Evolutionary conservation across 2,113 vertebrate genomes (phyloP), one percentile per base, ranked within the genome.

Genomic region (Hystrix brachyura): DNA sequence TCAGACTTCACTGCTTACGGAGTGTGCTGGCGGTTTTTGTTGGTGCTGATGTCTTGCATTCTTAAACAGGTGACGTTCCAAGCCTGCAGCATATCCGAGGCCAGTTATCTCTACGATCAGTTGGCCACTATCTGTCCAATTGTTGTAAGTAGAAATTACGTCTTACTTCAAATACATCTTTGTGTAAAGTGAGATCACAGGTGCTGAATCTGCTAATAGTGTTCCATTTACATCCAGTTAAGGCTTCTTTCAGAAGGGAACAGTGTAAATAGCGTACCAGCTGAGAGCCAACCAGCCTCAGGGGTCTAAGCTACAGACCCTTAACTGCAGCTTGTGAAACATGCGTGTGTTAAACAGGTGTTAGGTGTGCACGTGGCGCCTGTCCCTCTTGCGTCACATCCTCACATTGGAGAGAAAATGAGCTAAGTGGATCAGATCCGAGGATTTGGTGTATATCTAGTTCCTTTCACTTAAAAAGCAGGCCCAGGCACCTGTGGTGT

Each of bases 61-160:
- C 96, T 98, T 96, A 97, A 86, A 95, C 97, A 99, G 99, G 99
- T 99, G 92, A 99, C 99, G 38, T 99, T 99, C 98, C 99, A 99
- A 96, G 99, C 99, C 95, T 99, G 99, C 98, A 99, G 99, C 98
- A 99, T 99, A 98, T 99, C 98, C 34, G 99, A 99, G 98, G 99
- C 99, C 23, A 99, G 99, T 65, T 99, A 99, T 96, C 99, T 99
- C 78, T 99, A 99, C 97, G 99, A 99, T 98, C 99, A 99, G 96
- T 98, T 99, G 80, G 99, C 99, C 21, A 99, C 99, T 0, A 99
- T 99, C 98, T 99, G 99, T 97, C 99, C 99, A 78, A 99, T 99
- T 98, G 99, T 99, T 98, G 99, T 99, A 98, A 99, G 99, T 99
- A 95, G 38, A 87, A 95, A 89, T 74, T 34, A 62, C 23, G 43